These are phyloP conservation scores for Lepus europaeus DNA, from an alignment of 2,113 vertebrate genomes.

Conservation along the genomic window DNA sequence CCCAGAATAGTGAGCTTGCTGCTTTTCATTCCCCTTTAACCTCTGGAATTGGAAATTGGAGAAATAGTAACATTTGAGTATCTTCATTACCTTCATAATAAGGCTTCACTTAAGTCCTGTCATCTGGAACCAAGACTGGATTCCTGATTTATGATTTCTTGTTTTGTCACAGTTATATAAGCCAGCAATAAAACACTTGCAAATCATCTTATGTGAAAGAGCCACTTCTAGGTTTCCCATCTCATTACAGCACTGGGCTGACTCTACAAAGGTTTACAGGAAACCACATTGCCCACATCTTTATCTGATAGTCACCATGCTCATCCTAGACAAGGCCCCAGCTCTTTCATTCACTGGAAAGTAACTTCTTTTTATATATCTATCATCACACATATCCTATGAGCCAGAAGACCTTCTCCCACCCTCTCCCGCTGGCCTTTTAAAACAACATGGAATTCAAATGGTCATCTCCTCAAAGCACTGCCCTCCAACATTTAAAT, in stretches of 20 bases:
- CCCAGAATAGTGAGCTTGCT: not conserved
- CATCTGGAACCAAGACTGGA: conserved; percentile 14
- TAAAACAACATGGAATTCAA: not conserved
- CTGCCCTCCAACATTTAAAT: not conserved
- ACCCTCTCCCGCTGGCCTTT: not conserved
- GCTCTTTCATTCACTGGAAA: not conserved
- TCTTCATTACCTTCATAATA: not conserved
- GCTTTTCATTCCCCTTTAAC: not conserved
- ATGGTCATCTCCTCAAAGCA: not conserved
- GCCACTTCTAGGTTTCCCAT: not conserved
- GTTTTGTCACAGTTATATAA: conserved; percentile 13
- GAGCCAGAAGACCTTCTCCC: not conserved
- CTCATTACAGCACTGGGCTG: not conserved
- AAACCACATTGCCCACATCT: not conserved
- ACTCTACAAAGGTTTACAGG: not conserved
- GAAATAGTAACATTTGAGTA: not conserved
- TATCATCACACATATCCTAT: not conserved
- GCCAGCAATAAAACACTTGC: not conserved
- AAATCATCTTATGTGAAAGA: not conserved
- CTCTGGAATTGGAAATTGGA: not conserved
- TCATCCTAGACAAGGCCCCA: not conserved
- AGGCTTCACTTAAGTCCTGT: conserved; percentile 4
- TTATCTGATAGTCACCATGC: not conserved
- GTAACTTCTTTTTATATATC: not conserved
- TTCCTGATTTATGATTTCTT: conserved; percentile 53